Evolutionary conservation across 1,140 invertebrate genomes (phyloP).

Genomic region (Heliconius congener): DNA sequence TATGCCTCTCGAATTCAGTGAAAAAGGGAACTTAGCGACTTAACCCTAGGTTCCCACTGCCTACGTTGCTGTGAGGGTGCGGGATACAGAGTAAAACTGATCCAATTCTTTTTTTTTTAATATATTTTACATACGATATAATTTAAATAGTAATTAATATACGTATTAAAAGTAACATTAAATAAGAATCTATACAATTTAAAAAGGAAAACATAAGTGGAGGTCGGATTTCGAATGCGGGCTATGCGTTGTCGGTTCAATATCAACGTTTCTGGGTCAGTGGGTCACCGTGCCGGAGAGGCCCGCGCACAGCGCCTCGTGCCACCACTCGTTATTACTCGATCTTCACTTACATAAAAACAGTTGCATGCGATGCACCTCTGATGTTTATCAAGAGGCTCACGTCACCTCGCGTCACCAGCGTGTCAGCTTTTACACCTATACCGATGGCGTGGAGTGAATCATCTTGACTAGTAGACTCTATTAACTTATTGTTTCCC

Average conservation of each 20-base stretch:
- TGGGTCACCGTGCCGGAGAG: slow-evolving; percentile 72
- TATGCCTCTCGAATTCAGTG: no score
- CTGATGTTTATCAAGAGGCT: slow-evolving; percentile 29
- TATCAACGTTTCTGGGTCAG: slow-evolving; percentile 79
- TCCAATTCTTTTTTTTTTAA: no score
- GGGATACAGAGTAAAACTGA: neutral
- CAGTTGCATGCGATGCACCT: slow-evolving; percentile 38
- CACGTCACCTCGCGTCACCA: slow-evolving; percentile 46
- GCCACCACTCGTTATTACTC: slow-evolving; percentile 66
- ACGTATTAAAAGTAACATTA: neutral
- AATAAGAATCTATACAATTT: slow-evolving; percentile 1
- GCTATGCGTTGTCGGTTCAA: slow-evolving; percentile 76
- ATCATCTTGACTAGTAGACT: slow-evolving; percentile 40
- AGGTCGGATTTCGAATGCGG: slow-evolving; percentile 76
- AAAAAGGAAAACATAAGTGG: slow-evolving; percentile 74
- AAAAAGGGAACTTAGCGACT: no score
- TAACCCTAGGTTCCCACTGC: no score
- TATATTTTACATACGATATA: neutral
- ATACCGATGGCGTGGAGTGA: slow-evolving; percentile 35
- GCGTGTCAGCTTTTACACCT: slow-evolving; percentile 30
- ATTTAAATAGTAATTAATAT: neutral
- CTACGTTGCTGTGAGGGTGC: no score
- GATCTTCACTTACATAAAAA: slow-evolving; percentile 60
- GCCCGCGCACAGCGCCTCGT: slow-evolving; percentile 55
- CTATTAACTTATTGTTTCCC: slow-evolving; percentile 32